These are phyloP conservation scores for Priocnemis perturbator DNA, from an alignment of 2,888 invertebrate genomes.

Conservation along the genomic window DNA sequence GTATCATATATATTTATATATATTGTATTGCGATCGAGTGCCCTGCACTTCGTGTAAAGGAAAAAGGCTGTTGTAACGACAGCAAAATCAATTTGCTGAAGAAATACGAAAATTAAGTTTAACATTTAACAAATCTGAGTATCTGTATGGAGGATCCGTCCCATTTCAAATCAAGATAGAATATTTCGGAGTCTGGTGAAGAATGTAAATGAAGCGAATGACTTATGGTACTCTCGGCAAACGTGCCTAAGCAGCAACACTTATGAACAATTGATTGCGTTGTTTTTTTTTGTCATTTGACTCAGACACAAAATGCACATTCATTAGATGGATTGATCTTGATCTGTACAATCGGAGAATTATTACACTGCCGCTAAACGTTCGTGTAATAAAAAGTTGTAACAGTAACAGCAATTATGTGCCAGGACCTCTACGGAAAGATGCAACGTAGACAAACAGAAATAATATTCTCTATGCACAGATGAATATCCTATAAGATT, in stretches of 20 bases:
- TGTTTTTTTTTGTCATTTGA: background rate
- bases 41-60: slow-evolving; percentile 44
- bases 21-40: slow-evolving; percentile 26
- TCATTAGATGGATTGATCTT: background rate
- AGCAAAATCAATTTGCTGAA: slow-evolving; percentile 51
- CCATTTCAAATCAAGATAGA: slow-evolving; percentile 21
- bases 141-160: slow-evolving; percentile 10
- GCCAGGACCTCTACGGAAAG: slow-evolving; percentile 37
- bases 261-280: too few species aligned
- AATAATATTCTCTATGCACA: background rate
- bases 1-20: slow-evolving; percentile 2
- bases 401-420: slow-evolving; percentile 30
- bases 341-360: background rate
- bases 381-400: background rate
- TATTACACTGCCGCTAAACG: background rate
- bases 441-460: slow-evolving; percentile 11
- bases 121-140: slow-evolving; percentile 12
- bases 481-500: too few species aligned
- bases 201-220: too few species aligned
- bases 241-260: background rate
- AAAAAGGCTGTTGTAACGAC: slow-evolving; percentile 13
- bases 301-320: background rate
- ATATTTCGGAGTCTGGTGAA: slow-evolving; percentile 20
- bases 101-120: slow-evolving; percentile 34
- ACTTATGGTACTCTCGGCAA: background rate